Percentiles rank a stretch among this genome's conserved stretches.
Evolutionary conservation across 2,797 vertebrate species (phyloP).

Genomic region (Atherinosoma microstoma): DNA sequence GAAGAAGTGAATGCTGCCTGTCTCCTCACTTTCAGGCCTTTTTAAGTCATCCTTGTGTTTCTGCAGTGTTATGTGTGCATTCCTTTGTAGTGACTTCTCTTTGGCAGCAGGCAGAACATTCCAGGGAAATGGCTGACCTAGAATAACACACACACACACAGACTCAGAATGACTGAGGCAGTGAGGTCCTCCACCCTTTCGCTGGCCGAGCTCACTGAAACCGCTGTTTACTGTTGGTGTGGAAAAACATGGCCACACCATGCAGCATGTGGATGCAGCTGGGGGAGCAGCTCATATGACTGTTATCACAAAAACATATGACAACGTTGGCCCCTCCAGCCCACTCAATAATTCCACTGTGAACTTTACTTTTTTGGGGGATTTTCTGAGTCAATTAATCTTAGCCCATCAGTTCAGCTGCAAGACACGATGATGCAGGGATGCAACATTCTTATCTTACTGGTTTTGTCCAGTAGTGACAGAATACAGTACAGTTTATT

Average conservation of each 20-base stretch:
- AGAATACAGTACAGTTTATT: neutral
- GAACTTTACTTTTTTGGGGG: neutral
- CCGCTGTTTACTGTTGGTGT: slow-evolving; percentile 25
- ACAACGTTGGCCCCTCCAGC: neutral
- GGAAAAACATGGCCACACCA: slow-evolving; percentile 11
- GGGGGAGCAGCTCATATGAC: slow-evolving; percentile 32
- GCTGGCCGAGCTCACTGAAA: slow-evolving; percentile 8
- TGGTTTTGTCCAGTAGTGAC: too few species aligned
- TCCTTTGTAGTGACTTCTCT: slow-evolving; percentile 82
- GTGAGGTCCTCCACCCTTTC: slow-evolving; percentile 55
- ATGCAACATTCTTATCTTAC: neutral
- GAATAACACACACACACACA: slow-evolving; percentile 73
- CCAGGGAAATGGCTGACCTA: slow-evolving; percentile 82
- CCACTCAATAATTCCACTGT: too few species aligned
- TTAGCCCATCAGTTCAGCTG: neutral
- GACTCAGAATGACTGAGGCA: slow-evolving; percentile 34
- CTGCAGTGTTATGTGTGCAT: slow-evolving; percentile 76
- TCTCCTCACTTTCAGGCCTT: slow-evolving; percentile 75
- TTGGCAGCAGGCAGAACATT: slow-evolving; percentile 80
- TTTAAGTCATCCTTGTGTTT: slow-evolving; percentile 83
- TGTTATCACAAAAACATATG: slow-evolving; percentile 39
- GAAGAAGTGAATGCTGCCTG: slow-evolving; percentile 1
- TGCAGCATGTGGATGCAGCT: slow-evolving; percentile 19
- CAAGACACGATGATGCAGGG: too few species aligned
- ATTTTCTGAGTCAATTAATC: neutral